Conservation (phyloP, 53 echinoderm and acorn worm species). For the Echinarachnius parma region DNA sequence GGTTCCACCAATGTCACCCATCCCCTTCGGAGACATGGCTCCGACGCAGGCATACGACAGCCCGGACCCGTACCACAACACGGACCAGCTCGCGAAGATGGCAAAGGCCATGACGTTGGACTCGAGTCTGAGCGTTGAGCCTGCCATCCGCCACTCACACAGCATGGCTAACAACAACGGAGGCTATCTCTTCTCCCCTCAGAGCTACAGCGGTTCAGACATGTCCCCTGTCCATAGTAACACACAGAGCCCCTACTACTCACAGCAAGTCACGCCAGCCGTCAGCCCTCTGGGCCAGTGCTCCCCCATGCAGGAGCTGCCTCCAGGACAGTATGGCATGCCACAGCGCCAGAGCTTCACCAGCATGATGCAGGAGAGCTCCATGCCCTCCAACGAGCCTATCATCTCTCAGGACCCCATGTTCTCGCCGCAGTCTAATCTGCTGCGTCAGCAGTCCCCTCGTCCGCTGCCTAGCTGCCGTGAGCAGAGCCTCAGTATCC, state of each 20-base stretch:
- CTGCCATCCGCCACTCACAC: constrained; percentile 43
- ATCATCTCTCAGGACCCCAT: constrained; percentile 78
- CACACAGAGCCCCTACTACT: constrained; percentile 86
- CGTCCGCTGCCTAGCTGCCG: constrained; percentile 67
- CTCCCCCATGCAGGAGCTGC: constrained; percentile 77
- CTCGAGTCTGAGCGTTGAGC: constrained; percentile 65
- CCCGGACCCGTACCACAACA: constrained; percentile 67
- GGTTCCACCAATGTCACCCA: constrained; percentile 94
- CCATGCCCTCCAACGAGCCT: constrained; percentile 51
- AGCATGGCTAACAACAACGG: constrained; percentile 53
- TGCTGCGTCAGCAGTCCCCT: constrained; percentile 57
- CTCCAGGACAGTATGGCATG: constrained; percentile 50
- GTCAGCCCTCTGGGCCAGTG: constrained; percentile 80
- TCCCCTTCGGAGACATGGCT: constrained; percentile 61
- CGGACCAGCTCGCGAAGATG: constrained; percentile 79
- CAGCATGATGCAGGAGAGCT: constrained; percentile 48
- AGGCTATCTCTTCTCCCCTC: constrained; percentile 73
- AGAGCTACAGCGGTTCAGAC: constrained; percentile 78
- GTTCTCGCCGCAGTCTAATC: constrained; percentile 53
- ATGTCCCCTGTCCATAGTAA: constrained; percentile 78
- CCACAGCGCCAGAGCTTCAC: constrained; percentile 49
- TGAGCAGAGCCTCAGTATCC: constrained; percentile 61
- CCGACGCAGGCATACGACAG: constrained; percentile 72
- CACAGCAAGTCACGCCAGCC: constrained; percentile 65
- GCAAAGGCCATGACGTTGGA: constrained; percentile 91